These are phyloP conservation scores for Germaria angustata DNA, from an alignment of 2,888 invertebrate genomes.

Conservation along the genomic window DNA sequence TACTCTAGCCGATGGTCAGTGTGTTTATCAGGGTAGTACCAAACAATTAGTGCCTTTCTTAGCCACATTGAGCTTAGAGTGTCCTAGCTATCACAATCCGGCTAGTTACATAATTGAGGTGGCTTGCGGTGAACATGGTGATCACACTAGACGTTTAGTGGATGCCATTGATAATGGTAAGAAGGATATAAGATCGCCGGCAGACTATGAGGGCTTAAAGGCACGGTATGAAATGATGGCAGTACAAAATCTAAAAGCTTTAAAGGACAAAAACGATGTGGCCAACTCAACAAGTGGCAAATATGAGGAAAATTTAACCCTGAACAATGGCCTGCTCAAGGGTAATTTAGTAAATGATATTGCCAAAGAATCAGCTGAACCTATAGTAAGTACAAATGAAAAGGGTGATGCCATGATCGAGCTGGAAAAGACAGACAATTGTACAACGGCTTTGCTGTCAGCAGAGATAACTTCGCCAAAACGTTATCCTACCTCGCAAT, in stretches of 20 bases:
- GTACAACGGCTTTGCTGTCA: conserved; percentile 85
- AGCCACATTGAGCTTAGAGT: conserved; percentile 89
- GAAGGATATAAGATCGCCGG: conserved; percentile 88
- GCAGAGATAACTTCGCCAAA: conserved; percentile 84
- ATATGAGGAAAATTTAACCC: conserved; percentile 76
- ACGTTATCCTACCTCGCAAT: conserved; percentile 91
- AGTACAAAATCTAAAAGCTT: conserved; percentile 80
- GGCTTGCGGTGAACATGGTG: conserved; percentile 97
- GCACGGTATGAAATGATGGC: conserved; percentile 81
- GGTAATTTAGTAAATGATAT: conserved; percentile 85
- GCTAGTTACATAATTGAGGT: conserved; percentile 98
- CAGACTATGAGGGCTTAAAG: conserved; percentile 84
- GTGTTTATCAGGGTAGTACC: conserved; percentile 95
- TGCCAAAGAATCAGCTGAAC: conserved; percentile 75
- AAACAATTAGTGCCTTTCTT: conserved; percentile 91
- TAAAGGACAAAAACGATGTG: conserved; percentile 82
- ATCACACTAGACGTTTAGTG: conserved; percentile 90
- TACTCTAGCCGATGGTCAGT: conserved; percentile 95
- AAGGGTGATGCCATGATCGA: conserved; percentile 79
- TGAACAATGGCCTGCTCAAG: conserved; percentile 80
- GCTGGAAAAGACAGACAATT: conserved; percentile 85
- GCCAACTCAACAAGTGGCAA: conserved; percentile 76
- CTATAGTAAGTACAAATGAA: conserved; percentile 73
- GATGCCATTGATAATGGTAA: conserved; percentile 92
- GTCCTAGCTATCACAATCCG: conserved; percentile 98